Percentiles rank a stretch among this genome's conserved stretches.
phyloP scores from a whole-genome alignment of 23 tunicate species.

The Halocynthia aurantium region DNA sequence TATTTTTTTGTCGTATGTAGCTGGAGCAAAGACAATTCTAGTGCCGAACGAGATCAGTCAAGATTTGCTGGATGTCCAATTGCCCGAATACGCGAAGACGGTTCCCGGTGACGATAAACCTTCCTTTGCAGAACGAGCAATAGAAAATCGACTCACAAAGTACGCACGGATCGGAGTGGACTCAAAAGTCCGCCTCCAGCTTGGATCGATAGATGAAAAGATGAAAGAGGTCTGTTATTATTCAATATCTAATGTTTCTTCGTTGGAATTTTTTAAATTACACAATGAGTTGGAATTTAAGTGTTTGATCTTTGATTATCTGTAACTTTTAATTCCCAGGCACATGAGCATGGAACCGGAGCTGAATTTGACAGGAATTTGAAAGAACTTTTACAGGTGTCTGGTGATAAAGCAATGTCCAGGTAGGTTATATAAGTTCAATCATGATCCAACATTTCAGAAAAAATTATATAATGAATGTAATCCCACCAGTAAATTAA shows the following conservation, averaged over 20 bases:
- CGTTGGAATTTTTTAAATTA: neutral
- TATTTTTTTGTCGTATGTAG: neutral
- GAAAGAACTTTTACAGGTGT: conserved; percentile 1
- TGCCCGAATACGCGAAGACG: conserved; percentile 39
- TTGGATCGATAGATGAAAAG: conserved; percentile 55
- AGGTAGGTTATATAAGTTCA: neutral
- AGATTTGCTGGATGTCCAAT: conserved; percentile 62
- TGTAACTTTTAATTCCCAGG: no score
- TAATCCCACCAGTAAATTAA: neutral
- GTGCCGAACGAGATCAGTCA: conserved; percentile 25
- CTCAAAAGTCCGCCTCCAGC: conserved; percentile 45
- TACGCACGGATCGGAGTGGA: conserved; percentile 44
- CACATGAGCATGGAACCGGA: neutral
- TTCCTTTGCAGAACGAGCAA: conserved; percentile 47
- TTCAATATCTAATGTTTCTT: neutral
- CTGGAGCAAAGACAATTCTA: neutral
- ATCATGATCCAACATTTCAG: neutral
- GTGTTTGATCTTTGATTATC: no score
- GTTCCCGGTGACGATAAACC: conserved; percentile 7
- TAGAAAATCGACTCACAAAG: conserved; percentile 51
- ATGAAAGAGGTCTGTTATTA: conserved; percentile 41
- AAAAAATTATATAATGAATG: neutral
- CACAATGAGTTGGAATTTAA: neutral
- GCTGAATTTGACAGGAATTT: neutral
- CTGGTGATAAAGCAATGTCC: neutral